Evolutionary conservation across 2,113 vertebrate species (phyloP).

Genomic region (Equus quagga): DNA sequence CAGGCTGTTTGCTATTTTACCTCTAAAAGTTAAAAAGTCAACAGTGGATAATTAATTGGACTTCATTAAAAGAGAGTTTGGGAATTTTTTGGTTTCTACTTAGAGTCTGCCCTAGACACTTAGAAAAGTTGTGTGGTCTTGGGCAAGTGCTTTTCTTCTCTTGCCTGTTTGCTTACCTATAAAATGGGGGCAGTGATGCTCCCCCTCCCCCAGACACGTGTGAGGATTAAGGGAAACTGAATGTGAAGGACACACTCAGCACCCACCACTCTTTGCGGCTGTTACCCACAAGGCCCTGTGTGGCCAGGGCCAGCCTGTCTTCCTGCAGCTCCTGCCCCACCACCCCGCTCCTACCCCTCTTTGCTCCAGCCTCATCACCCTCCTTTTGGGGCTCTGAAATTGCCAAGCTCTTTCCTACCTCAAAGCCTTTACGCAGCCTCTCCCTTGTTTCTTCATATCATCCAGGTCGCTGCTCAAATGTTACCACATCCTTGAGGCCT

Average conservation of each 20-base stretch:
- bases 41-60: neutral
- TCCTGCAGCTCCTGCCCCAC: neutral
- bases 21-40: neutral
- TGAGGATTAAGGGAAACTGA: neutral
- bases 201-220: accelerated
- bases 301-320: neutral
- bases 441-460: neutral
- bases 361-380: neutral
- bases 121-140: neutral
- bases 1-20: neutral
- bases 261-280: neutral
- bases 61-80: neutral
- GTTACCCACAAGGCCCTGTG: neutral
- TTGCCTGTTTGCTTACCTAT: neutral
- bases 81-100: neutral
- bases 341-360: too few species aligned
- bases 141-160: neutral
- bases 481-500: neutral
- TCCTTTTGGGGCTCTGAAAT: neutral
- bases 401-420: neutral
- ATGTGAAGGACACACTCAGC: too few species aligned
- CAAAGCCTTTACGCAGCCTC: neutral
- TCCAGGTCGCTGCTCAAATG: neutral
- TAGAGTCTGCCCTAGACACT: neutral
- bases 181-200: neutral